Evolutionary conservation across 2,113 vertebrate species (phyloP).

Genomic region (Serinus canaria): DNA sequence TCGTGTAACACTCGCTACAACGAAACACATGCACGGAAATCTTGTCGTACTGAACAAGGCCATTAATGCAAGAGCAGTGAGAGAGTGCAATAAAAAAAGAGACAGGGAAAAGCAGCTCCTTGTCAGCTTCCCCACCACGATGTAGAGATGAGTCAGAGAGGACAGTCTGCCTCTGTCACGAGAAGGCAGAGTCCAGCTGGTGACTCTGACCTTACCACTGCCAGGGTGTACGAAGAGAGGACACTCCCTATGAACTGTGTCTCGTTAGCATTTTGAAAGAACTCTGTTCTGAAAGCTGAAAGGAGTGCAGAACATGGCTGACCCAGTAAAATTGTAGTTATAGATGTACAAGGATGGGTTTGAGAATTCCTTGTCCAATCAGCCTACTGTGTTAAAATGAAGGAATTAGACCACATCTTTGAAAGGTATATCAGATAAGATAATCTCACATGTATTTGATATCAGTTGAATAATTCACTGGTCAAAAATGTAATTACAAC

Average conservation of each 20-base stretch:
- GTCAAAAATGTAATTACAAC: neutral
- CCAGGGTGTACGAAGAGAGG: neutral
- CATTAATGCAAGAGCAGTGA: neutral
- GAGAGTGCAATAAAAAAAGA: neutral
- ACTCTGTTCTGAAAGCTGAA: neutral
- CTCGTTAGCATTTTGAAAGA: neutral
- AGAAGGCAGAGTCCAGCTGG: neutral
- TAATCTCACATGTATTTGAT: neutral
- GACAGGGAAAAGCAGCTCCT: neutral
- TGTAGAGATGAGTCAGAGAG: neutral
- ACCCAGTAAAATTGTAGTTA: neutral
- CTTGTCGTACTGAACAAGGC: neutral
- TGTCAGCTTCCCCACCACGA: neutral
- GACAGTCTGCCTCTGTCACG: neutral
- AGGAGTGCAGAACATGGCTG: neutral
- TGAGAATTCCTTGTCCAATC: neutral
- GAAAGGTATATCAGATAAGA: neutral
- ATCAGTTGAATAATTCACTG: neutral
- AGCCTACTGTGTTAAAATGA: neutral
- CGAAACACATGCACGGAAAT: neutral
- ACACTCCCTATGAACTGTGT: neutral
- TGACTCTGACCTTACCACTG: neutral
- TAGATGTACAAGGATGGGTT: neutral
- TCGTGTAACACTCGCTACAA: neutral
- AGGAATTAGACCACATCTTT: neutral